Evolutionary conservation across 2,113 vertebrate species (phyloP).

Genomic region (Cyanoderma ruficeps): DNA sequence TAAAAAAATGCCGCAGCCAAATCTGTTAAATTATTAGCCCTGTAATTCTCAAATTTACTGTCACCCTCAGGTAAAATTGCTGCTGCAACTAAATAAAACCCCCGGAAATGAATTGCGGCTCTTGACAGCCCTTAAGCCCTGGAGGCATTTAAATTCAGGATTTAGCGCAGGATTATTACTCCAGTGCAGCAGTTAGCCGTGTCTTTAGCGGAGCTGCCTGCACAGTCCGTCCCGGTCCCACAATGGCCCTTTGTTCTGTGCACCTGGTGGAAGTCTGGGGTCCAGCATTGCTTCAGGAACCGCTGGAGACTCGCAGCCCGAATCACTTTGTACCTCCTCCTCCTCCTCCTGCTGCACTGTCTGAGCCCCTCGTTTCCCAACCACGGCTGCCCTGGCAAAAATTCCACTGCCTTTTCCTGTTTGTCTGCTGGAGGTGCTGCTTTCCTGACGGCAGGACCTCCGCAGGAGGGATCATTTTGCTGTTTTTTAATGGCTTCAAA

Average conservation of each 20-base stretch:
- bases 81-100: constrained; percentile 50
- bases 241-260: not conserved
- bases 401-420: not conserved
- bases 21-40: constrained; percentile 45
- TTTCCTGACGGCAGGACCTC: not conserved
- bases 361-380: not conserved
- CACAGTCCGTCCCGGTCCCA: not conserved
- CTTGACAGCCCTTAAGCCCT: constrained; percentile 33
- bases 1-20: not conserved
- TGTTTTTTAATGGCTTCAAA: not conserved
- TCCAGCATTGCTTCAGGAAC: not conserved
- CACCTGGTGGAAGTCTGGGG: not conserved
- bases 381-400: not conserved
- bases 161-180: constrained; percentile 62
- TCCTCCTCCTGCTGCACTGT: not conserved
- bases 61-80: constrained; percentile 43
- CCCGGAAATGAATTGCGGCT: constrained; percentile 15
- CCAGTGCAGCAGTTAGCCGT: constrained; percentile 8
- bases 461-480: not conserved
- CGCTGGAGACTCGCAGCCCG: not conserved
- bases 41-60: constrained; percentile 50
- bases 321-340: not conserved
- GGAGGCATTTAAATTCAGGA: constrained; percentile 61
- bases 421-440: not conserved
- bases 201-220: constrained; percentile 7